phyloP scores from a whole-genome alignment of 2,888 invertebrate species.

The Erynnis tages region DNA sequence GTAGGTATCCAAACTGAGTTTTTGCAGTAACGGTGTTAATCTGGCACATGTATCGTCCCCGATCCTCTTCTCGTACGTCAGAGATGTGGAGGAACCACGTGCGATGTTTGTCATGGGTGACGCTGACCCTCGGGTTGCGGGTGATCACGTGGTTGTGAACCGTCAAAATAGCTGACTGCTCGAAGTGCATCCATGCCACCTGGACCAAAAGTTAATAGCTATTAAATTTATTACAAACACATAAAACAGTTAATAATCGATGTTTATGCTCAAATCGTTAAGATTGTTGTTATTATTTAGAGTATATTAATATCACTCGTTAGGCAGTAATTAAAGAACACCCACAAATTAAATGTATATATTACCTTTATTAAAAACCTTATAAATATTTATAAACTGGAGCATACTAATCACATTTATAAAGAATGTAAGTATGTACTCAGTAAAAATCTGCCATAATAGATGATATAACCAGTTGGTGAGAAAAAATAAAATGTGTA shows the following conservation, averaged over 20 bases:
- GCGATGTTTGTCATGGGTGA: slow-evolving; percentile 95
- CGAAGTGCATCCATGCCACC: slow-evolving; percentile 98
- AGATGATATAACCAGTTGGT: slow-evolving; percentile 13
- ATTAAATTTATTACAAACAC: too few relatives aligned
- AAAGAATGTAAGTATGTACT: not conserved
- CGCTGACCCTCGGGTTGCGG: slow-evolving; percentile 94
- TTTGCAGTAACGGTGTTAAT: slow-evolving; percentile 96
- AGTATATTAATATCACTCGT: too few relatives aligned
- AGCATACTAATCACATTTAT: too few relatives aligned
- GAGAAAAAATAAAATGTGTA: slow-evolving; percentile 41
- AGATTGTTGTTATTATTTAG: too few relatives aligned
- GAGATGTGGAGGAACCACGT: slow-evolving; percentile 97
- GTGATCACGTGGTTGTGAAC: slow-evolving; percentile 97
- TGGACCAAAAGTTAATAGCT: slow-evolving; percentile 65
- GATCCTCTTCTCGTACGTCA: slow-evolving; percentile 95
- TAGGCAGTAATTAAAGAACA: too few relatives aligned
- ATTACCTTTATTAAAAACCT: too few relatives aligned
- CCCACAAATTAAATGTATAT: too few relatives aligned
- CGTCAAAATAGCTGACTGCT: slow-evolving; percentile 95
- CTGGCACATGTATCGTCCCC: slow-evolving; percentile 96
- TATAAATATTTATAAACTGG: too few relatives aligned
- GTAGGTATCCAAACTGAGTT: slow-evolving; percentile 94
- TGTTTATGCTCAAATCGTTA: too few relatives aligned
- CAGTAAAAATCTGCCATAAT: not conserved
- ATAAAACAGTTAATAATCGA: too few relatives aligned